phyloP scores from a whole-genome alignment of 2,797 vertebrate genomes.

The Nannoperca obscura region DNA sequence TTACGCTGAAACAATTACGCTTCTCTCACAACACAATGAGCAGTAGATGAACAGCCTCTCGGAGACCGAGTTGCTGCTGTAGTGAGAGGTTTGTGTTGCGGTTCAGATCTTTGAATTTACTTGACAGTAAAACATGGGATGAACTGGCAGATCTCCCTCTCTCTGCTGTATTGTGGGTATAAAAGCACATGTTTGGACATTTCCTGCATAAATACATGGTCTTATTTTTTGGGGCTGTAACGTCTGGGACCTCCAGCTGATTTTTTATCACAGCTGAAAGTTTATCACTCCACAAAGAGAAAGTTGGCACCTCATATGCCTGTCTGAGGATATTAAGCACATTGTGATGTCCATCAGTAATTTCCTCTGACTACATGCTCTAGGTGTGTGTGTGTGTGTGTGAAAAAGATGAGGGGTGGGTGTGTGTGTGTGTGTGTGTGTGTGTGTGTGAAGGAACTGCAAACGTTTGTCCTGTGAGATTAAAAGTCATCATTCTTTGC shows the following conservation, averaged over 20 bases:
- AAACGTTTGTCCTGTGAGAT: slow-evolving; percentile 59
- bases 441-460: slow-evolving; percentile 42
- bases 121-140: neutral
- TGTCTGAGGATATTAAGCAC: slow-evolving; percentile 4
- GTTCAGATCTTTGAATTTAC: neutral
- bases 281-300: slow-evolving; percentile 41
- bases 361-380: slow-evolving; percentile 41
- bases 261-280: slow-evolving; percentile 15
- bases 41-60: neutral
- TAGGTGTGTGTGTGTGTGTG: neutral
- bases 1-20: no score
- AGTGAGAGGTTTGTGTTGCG: neutral
- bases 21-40: neutral
- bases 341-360: slow-evolving; percentile 42
- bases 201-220: neutral
- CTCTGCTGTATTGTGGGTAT: no score
- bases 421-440: slow-evolving; percentile 7
- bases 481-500: slow-evolving; percentile 62
- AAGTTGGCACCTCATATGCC: slow-evolving; percentile 25
- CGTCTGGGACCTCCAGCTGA: neutral
- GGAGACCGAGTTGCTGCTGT: neutral
- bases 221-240: slow-evolving; percentile 1
- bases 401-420: no score
- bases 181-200: neutral
- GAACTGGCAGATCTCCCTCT: neutral